These are phyloP conservation scores for Anguilla japonica DNA, from an alignment of 2,113 vertebrate genomes.

Conservation along the genomic window DNA sequence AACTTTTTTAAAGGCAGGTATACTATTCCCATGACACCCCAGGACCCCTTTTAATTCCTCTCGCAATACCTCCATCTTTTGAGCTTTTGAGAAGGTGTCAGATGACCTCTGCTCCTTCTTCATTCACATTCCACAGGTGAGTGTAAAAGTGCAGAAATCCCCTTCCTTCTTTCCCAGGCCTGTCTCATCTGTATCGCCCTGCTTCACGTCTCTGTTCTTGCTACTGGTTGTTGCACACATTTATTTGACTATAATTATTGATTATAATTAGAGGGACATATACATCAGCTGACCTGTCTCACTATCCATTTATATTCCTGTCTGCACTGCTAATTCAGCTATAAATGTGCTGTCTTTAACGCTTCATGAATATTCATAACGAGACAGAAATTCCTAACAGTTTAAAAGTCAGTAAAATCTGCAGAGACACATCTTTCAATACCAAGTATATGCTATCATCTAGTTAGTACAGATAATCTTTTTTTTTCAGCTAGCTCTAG, in stretches of 20 bases:
- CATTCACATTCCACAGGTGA: not conserved
- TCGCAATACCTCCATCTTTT: not conserved
- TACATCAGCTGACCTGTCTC: too few species aligned
- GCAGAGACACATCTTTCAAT: too few species aligned
- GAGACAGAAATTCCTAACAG: too few species aligned
- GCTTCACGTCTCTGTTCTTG: not conserved
- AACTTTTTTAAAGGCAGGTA: not conserved
- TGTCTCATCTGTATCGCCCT: not conserved
- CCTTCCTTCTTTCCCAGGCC: not conserved
- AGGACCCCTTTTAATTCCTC: not conserved
- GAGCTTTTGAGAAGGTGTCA: not conserved
- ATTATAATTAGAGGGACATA: too few species aligned
- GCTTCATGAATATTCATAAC: too few species aligned
- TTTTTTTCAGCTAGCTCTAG: too few species aligned
- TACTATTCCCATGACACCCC: not conserved
- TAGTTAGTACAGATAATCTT: too few species aligned
- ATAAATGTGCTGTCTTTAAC: too few species aligned
- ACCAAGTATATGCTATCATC: too few species aligned
- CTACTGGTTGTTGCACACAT: not conserved
- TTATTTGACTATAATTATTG: not conserved
- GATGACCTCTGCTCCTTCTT: not conserved
- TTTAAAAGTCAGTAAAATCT: too few species aligned
- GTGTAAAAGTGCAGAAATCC: slow-evolving; percentile 6
- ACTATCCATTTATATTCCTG: too few species aligned
- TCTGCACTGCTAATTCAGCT: too few species aligned